Base-by-base conservation (phyloP, 2,797 vertebrate genomes). In the Crenuchus spilurus region DNA sequence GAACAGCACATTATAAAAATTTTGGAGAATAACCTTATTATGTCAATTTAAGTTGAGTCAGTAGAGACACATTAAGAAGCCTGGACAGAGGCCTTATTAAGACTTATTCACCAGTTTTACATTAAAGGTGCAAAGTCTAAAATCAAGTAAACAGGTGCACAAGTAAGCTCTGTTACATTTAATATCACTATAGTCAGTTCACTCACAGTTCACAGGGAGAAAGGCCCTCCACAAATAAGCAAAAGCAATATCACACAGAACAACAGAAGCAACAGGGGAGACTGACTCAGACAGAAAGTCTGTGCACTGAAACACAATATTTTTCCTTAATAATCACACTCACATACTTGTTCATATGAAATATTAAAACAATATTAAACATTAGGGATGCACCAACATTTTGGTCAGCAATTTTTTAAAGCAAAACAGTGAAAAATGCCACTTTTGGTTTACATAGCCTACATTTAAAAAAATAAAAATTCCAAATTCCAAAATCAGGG, bases 201-300 rank as follows among this genome's bases (percentile, higher is more conserved):
- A 58, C 2, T 8, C 55, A n/a, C n/a, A n/a, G n/a, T n/a, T n/a
- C n/a, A n/a, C n/a, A n/a, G n/a, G n/a, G n/a, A 58, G 55, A 31
- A 58, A 13, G 16, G 8, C n/a, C 31, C 37, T 7, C 55, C 7
- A 20, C 55, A 58, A 57, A 33, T 33, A 57, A 57, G 6, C 13
- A 28, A 31, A 8, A 33, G 30, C 30, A 57, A 57, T 31, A 58
- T 20, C 18, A 33, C 20, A 58, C 31, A 58, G 31, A 5, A 35
- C 30, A 37, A 37, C 42, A 30, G 7, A 49, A 46, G 8, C 10
- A 22, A 14, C 39, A 13, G 16, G 28, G 42, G 3, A 20, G 24
- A 33, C 5, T 22, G 30, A 18, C 26, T 4, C 66, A 69, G 14
- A 57, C 66, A 69, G 51, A 57, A 55, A 51, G 22, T 57, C 16